These are phyloP conservation scores for Hylaeus volcanicus DNA, from an alignment of 1,140 invertebrate species.

Conservation along the genomic window DNA sequence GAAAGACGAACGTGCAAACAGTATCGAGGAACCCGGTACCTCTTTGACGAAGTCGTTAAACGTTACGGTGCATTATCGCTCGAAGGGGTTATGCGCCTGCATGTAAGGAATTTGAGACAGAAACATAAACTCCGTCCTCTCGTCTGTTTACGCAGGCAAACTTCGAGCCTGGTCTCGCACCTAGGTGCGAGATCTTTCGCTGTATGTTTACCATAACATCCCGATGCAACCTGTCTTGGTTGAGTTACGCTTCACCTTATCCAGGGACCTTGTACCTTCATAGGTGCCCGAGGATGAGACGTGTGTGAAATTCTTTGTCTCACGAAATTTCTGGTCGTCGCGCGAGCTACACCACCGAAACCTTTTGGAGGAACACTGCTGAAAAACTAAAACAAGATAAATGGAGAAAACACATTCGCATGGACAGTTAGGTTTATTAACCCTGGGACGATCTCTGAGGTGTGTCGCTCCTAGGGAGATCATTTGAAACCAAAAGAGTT, in stretches of 20 bases:
- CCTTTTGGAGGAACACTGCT: slow-evolving; percentile 6
- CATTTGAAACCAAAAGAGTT: too few relatives aligned
- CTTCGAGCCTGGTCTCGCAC: slow-evolving; percentile 77
- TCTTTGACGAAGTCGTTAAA: slow-evolving; percentile 69
- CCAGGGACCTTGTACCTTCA: slow-evolving; percentile 59
- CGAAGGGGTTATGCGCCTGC: slow-evolving; percentile 61
- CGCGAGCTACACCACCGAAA: slow-evolving; percentile 6
- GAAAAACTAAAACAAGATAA: neutral
- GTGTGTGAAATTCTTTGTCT: slow-evolving; percentile 64
- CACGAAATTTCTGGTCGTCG: slow-evolving; percentile 49
- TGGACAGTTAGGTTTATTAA: neutral
- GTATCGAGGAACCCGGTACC: slow-evolving; percentile 46
- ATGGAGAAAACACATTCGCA: neutral
- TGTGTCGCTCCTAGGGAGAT: too few relatives aligned
- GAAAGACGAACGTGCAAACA: slow-evolving; percentile 34
- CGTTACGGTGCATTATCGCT: slow-evolving; percentile 66
- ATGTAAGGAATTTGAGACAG: slow-evolving; percentile 76
- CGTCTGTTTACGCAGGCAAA: slow-evolving; percentile 75
- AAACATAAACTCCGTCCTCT: slow-evolving; percentile 73
- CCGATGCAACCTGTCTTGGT: slow-evolving; percentile 77
- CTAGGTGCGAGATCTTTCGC: slow-evolving; percentile 79
- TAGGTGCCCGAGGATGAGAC: slow-evolving; percentile 49
- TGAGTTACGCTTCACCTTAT: slow-evolving; percentile 61
- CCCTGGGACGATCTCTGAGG: too few relatives aligned
- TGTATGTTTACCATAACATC: slow-evolving; percentile 74